Conservation (phyloP, 2,113 vertebrate species). For the Felis chaus region DNA sequence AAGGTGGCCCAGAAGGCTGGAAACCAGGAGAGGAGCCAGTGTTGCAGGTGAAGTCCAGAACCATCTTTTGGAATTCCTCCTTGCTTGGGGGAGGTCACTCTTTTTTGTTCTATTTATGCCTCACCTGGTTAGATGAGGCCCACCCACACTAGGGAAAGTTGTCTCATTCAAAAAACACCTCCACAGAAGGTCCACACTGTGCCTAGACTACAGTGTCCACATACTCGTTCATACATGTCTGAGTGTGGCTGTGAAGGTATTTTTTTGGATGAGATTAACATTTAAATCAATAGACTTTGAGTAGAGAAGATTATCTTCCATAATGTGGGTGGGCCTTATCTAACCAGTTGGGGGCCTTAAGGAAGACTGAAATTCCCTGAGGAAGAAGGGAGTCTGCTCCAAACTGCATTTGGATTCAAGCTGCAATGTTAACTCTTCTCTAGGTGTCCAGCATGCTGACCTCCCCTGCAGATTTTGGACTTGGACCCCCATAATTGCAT, state of each 20-base stretch:
- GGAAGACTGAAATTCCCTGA: not conserved
- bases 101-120: not conserved
- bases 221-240: not conserved
- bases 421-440: not conserved
- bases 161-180: not conserved
- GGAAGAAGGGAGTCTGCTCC: not conserved
- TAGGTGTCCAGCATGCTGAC: not conserved
- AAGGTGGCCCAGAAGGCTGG: not conserved
- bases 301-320: not conserved
- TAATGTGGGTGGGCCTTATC: not conserved
- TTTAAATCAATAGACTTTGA: not conserved
- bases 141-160: not conserved
- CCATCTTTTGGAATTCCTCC: not conserved
- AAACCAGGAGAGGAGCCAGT: too few relatives aligned
- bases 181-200: not conserved
- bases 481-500: not conserved
- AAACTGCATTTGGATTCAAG: not conserved
- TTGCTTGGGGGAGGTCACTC: not conserved
- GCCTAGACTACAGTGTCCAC: too few relatives aligned
- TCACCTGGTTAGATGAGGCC: not conserved
- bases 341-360: not conserved
- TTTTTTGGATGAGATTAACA: not conserved
- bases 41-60: not conserved
- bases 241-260: not conserved
- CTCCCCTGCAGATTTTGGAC: not conserved